Evolutionary conservation across 2,888 invertebrate genomes (phyloP), one percentile per base, ranked within the genome.

Genomic region (Tortrix viridana): DNA sequence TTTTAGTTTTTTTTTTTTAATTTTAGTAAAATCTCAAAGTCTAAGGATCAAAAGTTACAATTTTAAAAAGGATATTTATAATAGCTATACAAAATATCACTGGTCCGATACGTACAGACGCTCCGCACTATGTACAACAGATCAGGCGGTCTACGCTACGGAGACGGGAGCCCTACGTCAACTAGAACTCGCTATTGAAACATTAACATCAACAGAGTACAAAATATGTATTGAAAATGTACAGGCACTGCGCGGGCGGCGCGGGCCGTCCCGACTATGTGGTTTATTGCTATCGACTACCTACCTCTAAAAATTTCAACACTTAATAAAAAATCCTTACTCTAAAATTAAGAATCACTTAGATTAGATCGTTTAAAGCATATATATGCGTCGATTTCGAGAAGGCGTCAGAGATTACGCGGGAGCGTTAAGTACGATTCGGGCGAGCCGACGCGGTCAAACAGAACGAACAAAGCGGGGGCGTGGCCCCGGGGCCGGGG

Each of bases 31-130:
- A 76, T 76, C 71, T 76, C 70, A 74, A 81, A 80, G 75, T 73
- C 75, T 78, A 78, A 79, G 71, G 72, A 76, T 81, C 77, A 80
- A 81, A 81, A 82, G 80, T 62, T 71, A 69, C 55, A 69, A 70
- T 65, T 70, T 72, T 60, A 71, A 63, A 55, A 60, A 57, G 64
- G 60, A 61, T 74, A 77, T 72, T 71, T 76, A 83, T 77, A 82
- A 82, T 83, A 83, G 81, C 82, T 87, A 87, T 85, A 88, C 80
- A 89, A 89, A 88, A 89, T 89, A 89, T 87, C 88, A 88, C 87
- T 82, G 87, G 84, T 84, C 85, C 80, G 82, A 85, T 88, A 87
- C 77, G 86, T 78, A 85, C 75, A 82, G 82, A 85, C 79, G 82
- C 73, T 75, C 82, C 78, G 81, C 76, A 41, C 80, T 81, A 83